Evolutionary conservation across 37 sponge, comb jelly and placozoan genomes (phyloP).

Genomic region (Chondrosia reniformis): DNA sequence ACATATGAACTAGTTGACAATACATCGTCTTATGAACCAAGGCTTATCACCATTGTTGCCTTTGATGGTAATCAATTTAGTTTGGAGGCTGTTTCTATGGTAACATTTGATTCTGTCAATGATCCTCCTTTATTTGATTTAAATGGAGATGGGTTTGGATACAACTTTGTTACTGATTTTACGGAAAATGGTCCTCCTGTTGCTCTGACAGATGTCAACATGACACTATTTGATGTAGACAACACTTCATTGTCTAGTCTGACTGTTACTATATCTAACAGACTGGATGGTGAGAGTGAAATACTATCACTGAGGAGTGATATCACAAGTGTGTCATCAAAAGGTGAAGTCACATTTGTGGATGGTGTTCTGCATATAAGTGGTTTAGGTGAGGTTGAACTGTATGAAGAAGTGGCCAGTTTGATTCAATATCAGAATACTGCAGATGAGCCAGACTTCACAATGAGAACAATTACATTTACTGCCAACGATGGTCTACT

Average conservation of each 20-base stretch:
- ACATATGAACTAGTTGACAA: slow-evolving; percentile 76
- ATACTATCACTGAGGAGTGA: slow-evolving; percentile 10
- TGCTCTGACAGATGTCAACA: slow-evolving; percentile 27
- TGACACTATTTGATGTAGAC: slow-evolving; percentile 72
- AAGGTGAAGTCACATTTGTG: neutral
- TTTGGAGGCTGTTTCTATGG: slow-evolving; percentile 11
- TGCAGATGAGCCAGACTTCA: slow-evolving; percentile 63
- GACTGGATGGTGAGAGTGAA: slow-evolving; percentile 53
- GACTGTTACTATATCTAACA: slow-evolving; percentile 50
- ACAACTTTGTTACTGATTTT: slow-evolving; percentile 43
- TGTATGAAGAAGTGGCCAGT: slow-evolving; percentile 31
- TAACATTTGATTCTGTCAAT: slow-evolving; percentile 85
- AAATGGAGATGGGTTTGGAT: slow-evolving; percentile 51
- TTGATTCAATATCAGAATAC: slow-evolving; percentile 58
- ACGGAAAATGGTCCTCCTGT: slow-evolving; percentile 69
- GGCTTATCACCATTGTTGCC: slow-evolving; percentile 55
- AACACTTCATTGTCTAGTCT: slow-evolving; percentile 44
- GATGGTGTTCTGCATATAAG: slow-evolving; percentile 29
- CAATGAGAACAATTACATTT: slow-evolving; percentile 38
- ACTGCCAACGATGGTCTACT: slow-evolving; percentile 73
- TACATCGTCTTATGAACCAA: neutral
- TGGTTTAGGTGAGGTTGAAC: slow-evolving; percentile 25
- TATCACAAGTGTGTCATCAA: slow-evolving; percentile 13
- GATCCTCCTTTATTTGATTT: slow-evolving; percentile 84
- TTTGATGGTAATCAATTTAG: slow-evolving; percentile 62